A percentile compares a stretch with the other conserved stretches of the same genome.
Conservation (phyloP, 2,888 invertebrate species). For the Hetaerina titia region DNA sequence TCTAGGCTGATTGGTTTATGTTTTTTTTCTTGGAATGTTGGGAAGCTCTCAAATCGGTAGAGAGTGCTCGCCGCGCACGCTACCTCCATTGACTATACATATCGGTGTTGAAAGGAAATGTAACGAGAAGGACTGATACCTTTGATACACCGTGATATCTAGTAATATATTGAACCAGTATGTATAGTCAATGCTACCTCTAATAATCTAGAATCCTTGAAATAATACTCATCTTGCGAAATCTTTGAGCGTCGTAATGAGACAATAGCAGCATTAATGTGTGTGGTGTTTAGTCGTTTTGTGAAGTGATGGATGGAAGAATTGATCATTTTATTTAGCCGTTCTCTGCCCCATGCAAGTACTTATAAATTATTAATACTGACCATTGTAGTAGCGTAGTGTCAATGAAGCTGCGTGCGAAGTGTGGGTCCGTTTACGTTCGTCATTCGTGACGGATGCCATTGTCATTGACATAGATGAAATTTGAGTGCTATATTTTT, state of each 20-base stretch:
- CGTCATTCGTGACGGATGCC: conserved; percentile 27
- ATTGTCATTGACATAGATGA: conserved; percentile 45
- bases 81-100: conserved; percentile 67
- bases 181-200: conserved; percentile 67
- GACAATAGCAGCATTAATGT: conserved; percentile 65
- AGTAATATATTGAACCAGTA: conserved; percentile 50
- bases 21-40: conserved; percentile 52
- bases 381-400: not conserved
- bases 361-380: not conserved
- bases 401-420: not conserved
- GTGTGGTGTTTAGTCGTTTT: conserved; percentile 44
- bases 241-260: conserved; percentile 56
- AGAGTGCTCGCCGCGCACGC: conserved; percentile 65
- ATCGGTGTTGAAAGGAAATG: conserved; percentile 56
- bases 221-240: not conserved
- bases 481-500: not conserved
- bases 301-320: conserved; percentile 67
- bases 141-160: conserved; percentile 24
- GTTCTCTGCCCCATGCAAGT: conserved; percentile 62
- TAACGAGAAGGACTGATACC: conserved; percentile 55
- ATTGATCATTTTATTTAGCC: conserved; percentile 58
- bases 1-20: conserved; percentile 40
- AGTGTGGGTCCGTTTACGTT: not conserved
- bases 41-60: conserved; percentile 65
- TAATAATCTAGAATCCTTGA: conserved; percentile 37